Conservation (phyloP, 2,888 invertebrate species). For the Caradrina clavipalpis region DNA sequence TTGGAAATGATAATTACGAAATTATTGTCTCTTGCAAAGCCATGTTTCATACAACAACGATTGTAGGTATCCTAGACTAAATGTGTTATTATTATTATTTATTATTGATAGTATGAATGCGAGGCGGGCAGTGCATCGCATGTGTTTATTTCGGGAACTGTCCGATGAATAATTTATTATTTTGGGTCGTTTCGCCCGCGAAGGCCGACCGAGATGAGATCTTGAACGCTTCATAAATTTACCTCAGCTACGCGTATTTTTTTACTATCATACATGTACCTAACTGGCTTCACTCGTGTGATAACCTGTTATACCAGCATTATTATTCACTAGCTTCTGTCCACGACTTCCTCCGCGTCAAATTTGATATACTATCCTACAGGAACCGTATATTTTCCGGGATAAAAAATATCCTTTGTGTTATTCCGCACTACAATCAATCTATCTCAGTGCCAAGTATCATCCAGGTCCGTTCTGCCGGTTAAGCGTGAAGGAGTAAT, state of each 20-base stretch:
- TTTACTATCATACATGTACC: neutral
- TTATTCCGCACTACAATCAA: no score
- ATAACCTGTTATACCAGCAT: neutral
- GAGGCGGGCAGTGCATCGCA: conserved; percentile 25
- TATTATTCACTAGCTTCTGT: no score
- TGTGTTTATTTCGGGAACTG: conserved; percentile 45
- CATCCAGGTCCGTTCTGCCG: no score
- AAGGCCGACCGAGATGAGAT: conserved; percentile 15
- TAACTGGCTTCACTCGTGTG: neutral
- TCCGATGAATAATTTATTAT: conserved; percentile 50
- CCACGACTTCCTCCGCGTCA: no score
- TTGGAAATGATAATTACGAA: no score
- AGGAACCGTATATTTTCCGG: no score
- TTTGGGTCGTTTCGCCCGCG: conserved; percentile 29
- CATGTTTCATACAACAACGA: neutral
- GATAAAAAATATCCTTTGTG: no score
- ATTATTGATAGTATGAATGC: conserved; percentile 28
- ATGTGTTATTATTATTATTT: conserved; percentile 5
- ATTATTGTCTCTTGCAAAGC: neutral
- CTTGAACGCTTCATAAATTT: conserved; percentile 21
- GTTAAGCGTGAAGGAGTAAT: no score
- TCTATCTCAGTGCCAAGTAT: no score
- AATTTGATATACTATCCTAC: no score
- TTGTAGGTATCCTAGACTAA: neutral
- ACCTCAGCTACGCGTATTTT: conserved; percentile 7